Base-by-base conservation (phyloP, 2,888 invertebrate genomes). In the Agonopterix alstromeriana region DNA sequence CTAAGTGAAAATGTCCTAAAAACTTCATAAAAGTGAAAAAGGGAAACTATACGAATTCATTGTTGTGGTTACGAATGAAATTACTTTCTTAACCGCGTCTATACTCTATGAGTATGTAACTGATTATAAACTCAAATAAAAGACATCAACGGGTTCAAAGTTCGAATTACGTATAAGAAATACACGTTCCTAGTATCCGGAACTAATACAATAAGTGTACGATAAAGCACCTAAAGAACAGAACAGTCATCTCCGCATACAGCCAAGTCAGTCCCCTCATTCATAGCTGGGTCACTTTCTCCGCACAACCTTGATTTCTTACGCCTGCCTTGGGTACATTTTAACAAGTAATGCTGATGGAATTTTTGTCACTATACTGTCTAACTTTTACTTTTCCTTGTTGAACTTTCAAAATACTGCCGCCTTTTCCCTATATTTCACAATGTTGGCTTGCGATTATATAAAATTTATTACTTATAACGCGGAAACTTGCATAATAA, bases 231-330 rank as follows among this genome's bases (percentile, higher is more conserved):
- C 60, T 60, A 63, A 51, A 53, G 60, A 62, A 27, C 27, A 53
- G 60, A 62, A 27, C 27, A 52, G 57, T 53, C 61, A 66, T 62
- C 70, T 70, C 65, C 65, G 61, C 65, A 58, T 60, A 69, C 68
- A 65, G 42, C 61, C 57, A 59, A 42, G 50, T 50, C 52, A 51
- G 53, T 42, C 58, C 57, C 60, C 59, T 53, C 65, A 56, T 61
- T 63, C 69, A 56, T 58, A 68, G 71, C 76, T 80, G 70, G 82
- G 84, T 73, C 83, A 87, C 86, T 87, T 86, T 86, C 86, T 83
- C 85, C 67, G 61, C 55, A 69, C 83, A 82, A 80, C 86, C 86
- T 86, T 86, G 86, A 86, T 87, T 85, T 84, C 82, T 82, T 82
- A 70, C 70, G 60, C 54, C 57, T 55, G 45, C 66, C 55, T 57